phyloP scores from a whole-genome alignment of 2,888 invertebrate genomes.

The Podotricha telesiphe region DNA sequence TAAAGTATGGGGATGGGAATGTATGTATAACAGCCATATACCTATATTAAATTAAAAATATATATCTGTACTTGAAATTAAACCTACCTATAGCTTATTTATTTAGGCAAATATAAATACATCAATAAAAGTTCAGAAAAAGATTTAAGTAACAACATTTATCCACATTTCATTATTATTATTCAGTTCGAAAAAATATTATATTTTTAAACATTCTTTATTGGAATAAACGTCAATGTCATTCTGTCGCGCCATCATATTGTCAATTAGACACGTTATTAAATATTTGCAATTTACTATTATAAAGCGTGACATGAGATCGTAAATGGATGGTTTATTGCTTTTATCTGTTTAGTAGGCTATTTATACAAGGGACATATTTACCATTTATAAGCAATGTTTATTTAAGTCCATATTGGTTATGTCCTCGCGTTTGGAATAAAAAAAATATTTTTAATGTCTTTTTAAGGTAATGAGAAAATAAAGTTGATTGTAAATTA shows the following conservation, averaged over 20 bases:
- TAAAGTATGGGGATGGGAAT: background rate
- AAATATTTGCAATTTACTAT: slow-evolving; percentile 37
- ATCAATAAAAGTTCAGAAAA: background rate
- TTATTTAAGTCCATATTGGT: slow-evolving; percentile 11
- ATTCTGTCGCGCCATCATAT: slow-evolving; percentile 32
- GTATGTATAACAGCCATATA: too few relatives aligned
- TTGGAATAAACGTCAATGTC: slow-evolving; percentile 30
- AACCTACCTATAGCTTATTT: too few relatives aligned
- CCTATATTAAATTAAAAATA: too few relatives aligned
- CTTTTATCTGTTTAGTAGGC: slow-evolving; percentile 35
- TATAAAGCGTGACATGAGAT: slow-evolving; percentile 43
- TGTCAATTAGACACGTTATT: slow-evolving; percentile 36
- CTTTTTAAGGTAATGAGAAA: background rate
- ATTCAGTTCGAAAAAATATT: slow-evolving; percentile 7
- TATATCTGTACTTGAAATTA: too few relatives aligned
- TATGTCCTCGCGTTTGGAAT: background rate
- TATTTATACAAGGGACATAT: slow-evolving; percentile 34
- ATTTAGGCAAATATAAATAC: background rate
- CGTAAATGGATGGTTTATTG: slow-evolving; percentile 38
- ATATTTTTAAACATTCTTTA: slow-evolving; percentile 9
- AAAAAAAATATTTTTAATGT: background rate
- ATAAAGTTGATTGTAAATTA: background rate
- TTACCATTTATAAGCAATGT: slow-evolving; percentile 6
- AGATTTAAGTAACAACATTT: background rate
- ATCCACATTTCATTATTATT: slow-evolving; percentile 10